A percentile compares a stretch with the other conserved stretches of the same genome.
These are phyloP conservation scores for Copsychus sechellarum DNA, from an alignment of 2,113 vertebrate genomes.

Conservation along the genomic window DNA sequence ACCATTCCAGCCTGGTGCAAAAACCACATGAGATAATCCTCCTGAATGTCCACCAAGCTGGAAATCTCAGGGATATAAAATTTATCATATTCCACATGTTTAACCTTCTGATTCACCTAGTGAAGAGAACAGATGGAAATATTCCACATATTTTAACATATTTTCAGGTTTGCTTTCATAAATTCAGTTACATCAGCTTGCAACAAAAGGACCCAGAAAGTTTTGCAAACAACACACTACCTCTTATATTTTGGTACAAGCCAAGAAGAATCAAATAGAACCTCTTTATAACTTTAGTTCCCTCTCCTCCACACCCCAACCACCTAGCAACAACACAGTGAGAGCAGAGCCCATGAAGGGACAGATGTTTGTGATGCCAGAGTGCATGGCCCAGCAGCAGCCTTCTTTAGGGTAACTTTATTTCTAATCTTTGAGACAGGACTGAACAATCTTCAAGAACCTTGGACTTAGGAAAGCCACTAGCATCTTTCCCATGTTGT, in stretches of 20 bases:
- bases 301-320: not conserved
- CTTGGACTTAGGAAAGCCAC: not conserved
- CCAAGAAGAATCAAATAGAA: not conserved
- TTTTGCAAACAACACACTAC: not conserved
- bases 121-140: not conserved
- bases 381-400: not conserved
- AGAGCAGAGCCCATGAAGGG: not conserved
- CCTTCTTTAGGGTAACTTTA: not conserved
- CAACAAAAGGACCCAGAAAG: not conserved
- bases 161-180: not conserved
- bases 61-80: constrained; percentile 97
- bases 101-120: constrained; percentile 92
- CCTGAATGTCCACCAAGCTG: constrained; percentile 93
- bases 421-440: not conserved
- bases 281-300: not conserved
- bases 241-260: not conserved
- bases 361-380: not conserved
- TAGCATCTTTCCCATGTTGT: not conserved
- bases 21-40: constrained; percentile 99
- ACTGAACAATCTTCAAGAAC: not conserved
- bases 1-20: constrained; percentile 92
- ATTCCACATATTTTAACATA: not conserved
- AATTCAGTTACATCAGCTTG: not conserved
- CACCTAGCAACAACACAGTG: not conserved
- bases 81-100: constrained; percentile 88